Base-by-base conservation (phyloP, 2,113 vertebrate species). In the Rhinoptilus africanus region DNA sequence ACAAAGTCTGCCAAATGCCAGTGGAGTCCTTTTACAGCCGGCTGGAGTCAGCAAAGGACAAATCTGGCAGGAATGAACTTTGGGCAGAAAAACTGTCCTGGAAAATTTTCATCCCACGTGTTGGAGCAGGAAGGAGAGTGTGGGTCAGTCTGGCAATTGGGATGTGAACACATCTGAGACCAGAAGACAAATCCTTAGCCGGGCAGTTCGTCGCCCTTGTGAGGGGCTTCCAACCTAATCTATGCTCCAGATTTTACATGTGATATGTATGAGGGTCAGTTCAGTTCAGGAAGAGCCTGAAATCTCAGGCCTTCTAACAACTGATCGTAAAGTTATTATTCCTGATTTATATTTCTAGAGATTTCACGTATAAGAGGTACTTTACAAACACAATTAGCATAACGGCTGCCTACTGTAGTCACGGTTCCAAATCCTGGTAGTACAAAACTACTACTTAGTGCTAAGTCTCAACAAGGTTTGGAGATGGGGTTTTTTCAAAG, bases 1-100 rank as follows among this genome's bases (percentile, higher is more conserved):
- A 85, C 74, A 41, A 43, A 90, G 60, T 28, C 66, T 93, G 72
- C 41, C 82, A 96, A 96, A 91, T 66, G 86, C 86, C 87, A 92
- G 66, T 15, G 19, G 30, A 89, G 76, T 30, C 84, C 74, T 83
- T 85, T 85, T 12, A 76, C 79, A 92, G 91, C 35, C 69, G 63
- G 77, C 68, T 95, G 89, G 28, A 87, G 60, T 22, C 69, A 69
- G 60, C 57, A 71, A 80, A 95, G 94, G 94, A 76, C 84, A 75
- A 79, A 91, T 26, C 62, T 47, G 57, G 27, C 73, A 95, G 68
- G 35, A 89, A 34, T 20, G 53, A 84, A 72, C 83, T 84, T 56
- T 35, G 34, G 76, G 48, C 12, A 53, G 56, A 71, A 72, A 64
- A 89, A 81, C 4, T 0, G 4, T 26, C 39, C 56, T 64, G n/a